Base-by-base conservation (phyloP, 1,140 invertebrate species). In the Tribolium castaneum region DNA sequence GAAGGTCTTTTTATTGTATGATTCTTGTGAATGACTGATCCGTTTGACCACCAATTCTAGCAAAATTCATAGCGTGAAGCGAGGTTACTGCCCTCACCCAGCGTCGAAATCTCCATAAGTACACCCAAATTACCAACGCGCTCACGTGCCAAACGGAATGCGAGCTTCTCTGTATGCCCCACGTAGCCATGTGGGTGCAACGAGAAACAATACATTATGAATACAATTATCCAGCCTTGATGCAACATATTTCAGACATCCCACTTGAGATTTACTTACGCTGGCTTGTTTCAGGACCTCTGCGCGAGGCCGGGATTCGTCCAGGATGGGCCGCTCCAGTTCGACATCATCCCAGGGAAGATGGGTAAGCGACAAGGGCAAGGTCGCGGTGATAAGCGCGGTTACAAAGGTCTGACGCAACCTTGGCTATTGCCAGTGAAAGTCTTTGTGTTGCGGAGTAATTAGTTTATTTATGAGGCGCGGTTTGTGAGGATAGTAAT, bases 261-360 rank as follows among this genome's bases (percentile, higher is more conserved):
- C 59, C 12, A 66, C 59, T 2, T 12, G 56, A 35, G 12, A 9
- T 25, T 30, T 34, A 19, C 10, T 10, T 35, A 66, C 59, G 30
- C 16, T 34, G 30, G 9, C 0, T 81, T 82, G 83, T 91, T 90
- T 22, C 89, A 96, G 92, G 95, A 97, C 85, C 86, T 96, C 39
- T 93, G 90, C 84, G 86, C 89, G 71, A 89, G 93, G 84, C 95
- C 95, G 0, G 90, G 92, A 19, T 97, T 97, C 84, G 92, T 97
- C 6, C 91, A 92, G 84, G 94, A 96, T 86, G 91, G 91, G 3
- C 91, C 92, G 10, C 88, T 92, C 7, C 92, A 93, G 70, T 96
- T 97, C 85, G 95, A 97, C 85, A 92, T 97, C 45, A 91, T 90
- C 70, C 92, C 95, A 3, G 96, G 96, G 12, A 96, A 96, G 90